Conservation (phyloP, 2,113 vertebrate species). For the Anguilla japonica region DNA sequence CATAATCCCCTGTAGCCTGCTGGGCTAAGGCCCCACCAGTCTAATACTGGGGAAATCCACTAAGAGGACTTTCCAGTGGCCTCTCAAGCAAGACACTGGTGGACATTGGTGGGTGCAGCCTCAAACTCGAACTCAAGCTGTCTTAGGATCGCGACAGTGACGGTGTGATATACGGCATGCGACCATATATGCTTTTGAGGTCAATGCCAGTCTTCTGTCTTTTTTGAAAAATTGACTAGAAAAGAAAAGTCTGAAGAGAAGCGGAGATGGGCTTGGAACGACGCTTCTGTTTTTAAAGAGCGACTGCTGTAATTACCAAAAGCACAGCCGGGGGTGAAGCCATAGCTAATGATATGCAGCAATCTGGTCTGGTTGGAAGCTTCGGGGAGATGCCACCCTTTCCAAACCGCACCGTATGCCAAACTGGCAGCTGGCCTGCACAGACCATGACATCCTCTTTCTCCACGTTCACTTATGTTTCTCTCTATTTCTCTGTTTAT, state of each 20-base stretch:
- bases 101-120: constrained; percentile 1
- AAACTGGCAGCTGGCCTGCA: constrained; percentile 27
- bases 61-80: constrained; percentile 6
- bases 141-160: background rate
- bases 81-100: background rate
- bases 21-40: constrained; percentile 45
- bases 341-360: constrained; percentile 43
- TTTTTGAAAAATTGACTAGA: background rate
- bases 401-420: constrained; percentile 9
- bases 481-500: constrained; percentile 2
- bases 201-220: background rate
- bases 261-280: constrained; percentile 38
- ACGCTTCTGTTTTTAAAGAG: constrained; percentile 64
- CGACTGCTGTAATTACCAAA: constrained; percentile 66
- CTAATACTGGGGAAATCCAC: constrained; percentile 56
- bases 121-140: background rate
- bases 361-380: constrained; percentile 45
- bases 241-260: constrained; percentile 28
- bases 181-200: background rate
- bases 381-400: constrained; percentile 30
- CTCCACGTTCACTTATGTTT: background rate
- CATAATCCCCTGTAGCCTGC: constrained; percentile 59
- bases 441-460: constrained; percentile 23
- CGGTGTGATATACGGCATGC: background rate
- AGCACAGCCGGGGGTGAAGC: constrained; percentile 36